phyloP scores from a whole-genome alignment of 2,113 vertebrate genomes.

The Mus musculus region GRCm39 chr3:64415001-64415500 shows the following conservation, averaged over 20 bases:
- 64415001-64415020: constrained; percentile 92
- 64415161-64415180: too few species aligned
- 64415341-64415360: not conserved
- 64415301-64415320: not conserved
- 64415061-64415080: too few species aligned
- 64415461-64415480: not conserved
- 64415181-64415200: too few species aligned
- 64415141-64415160: too few species aligned
- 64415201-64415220: not conserved
- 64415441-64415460: not conserved
- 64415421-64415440: not conserved
- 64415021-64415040: too few species aligned
- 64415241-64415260: not conserved
- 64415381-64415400: not conserved
- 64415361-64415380: not conserved
- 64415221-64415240: not conserved
- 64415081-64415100: too few species aligned
- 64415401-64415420: not conserved
- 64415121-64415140: too few species aligned
- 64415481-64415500: not conserved
- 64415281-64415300: too few species aligned
- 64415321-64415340: not conserved
- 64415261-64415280: not conserved
- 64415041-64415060: too few species aligned
- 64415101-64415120: too few species aligned